phyloP scores from a whole-genome alignment of 2,888 invertebrate species.

The Eledone cirrhosa region DNA sequence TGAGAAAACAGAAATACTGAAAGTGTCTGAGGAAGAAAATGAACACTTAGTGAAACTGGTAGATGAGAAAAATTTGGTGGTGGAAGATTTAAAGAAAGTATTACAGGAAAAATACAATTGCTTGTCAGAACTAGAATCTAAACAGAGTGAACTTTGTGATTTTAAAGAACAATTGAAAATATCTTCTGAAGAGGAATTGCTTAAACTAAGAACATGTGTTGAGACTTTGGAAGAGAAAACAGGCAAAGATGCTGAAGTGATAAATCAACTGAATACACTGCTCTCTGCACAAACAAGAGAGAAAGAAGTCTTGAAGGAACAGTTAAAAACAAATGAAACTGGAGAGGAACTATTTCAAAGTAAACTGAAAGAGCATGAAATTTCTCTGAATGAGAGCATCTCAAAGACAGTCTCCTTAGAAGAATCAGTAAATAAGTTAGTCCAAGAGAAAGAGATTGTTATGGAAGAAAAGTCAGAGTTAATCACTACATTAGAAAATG shows the following conservation, averaged over 20 bases:
- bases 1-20: background rate
- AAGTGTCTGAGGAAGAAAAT: conserved; percentile 27
- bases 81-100: conserved; percentile 28
- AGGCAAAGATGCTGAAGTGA: no score
- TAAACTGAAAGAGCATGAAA: background rate
- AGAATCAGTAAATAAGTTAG: background rate
- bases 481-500: background rate
- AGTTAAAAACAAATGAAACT: no score
- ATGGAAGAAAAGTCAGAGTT: background rate
- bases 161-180: conserved; percentile 26
- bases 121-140: conserved; percentile 17
- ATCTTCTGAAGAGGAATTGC: conserved; percentile 6
- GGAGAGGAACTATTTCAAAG: background rate
- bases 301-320: no score
- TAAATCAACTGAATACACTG: no score
- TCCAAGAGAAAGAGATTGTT: background rate
- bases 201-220: background rate
- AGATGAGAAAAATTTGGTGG: conserved; percentile 31
- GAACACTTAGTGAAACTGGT: conserved; percentile 31
- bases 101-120: conserved; percentile 26
- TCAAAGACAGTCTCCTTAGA: background rate
- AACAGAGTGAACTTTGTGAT: conserved; percentile 31
- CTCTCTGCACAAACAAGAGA: no score
- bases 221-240: no score
- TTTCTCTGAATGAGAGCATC: background rate